A percentile compares a stretch with the other conserved stretches of the same genome.
Evolutionary conservation across 2,888 invertebrate species (phyloP).

Genomic region (Zelleria hepariella): DNA sequence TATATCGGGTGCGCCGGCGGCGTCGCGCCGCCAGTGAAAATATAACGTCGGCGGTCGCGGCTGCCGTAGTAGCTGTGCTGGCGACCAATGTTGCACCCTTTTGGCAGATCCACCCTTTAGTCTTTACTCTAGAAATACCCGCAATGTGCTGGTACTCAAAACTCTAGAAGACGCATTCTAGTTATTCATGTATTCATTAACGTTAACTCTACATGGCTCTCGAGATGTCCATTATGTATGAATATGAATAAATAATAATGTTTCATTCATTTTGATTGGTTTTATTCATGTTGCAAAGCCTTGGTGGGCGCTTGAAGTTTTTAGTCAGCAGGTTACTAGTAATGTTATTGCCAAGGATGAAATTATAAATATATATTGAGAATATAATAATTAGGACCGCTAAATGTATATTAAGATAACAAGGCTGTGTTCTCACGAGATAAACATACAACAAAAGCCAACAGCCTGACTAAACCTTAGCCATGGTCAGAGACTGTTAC

Average conservation of each 20-base stretch:
- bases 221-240: not conserved
- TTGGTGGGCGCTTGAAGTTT: not conserved
- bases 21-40: constrained; percentile 55
- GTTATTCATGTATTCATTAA: not conserved
- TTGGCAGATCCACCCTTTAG: not conserved
- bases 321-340: too few species aligned
- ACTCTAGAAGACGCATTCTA: not conserved
- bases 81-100: constrained; percentile 17
- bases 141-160: not conserved
- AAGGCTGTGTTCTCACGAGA: too few species aligned
- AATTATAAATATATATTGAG: too few species aligned
- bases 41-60: constrained; percentile 43
- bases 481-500: too few species aligned
- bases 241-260: not conserved
- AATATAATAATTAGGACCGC: too few species aligned
- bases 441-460: too few species aligned
- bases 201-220: not conserved
- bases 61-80: constrained; percentile 24
- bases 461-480: too few species aligned
- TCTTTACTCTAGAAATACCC: not conserved
- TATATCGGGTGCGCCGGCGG: constrained; percentile 64
- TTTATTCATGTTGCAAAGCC: not conserved
- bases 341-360: too few species aligned
- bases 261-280: not conserved
- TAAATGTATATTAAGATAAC: too few species aligned